A percentile compares a stretch with the other conserved stretches of the same genome.
Evolutionary conservation across 2,888 invertebrate species (phyloP).

Genomic region (Zaprionus obscuricornis): DNA sequence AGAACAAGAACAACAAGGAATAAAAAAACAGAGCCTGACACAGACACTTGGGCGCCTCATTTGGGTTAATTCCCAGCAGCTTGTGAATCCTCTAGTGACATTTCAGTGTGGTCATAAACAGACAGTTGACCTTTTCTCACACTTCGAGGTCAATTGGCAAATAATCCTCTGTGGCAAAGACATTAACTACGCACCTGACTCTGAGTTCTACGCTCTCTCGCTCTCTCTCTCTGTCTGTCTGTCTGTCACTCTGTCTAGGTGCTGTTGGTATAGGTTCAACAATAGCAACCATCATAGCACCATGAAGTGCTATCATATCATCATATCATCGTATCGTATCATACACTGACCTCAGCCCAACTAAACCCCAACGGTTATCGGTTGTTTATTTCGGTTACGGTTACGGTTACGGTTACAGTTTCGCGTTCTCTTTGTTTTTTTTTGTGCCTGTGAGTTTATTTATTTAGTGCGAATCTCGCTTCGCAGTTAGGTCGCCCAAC

Average conservation of each 20-base stretch:
- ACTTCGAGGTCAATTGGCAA: constrained; percentile 34
- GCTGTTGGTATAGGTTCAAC: constrained; percentile 3
- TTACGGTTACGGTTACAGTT: too few species aligned
- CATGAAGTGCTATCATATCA: too few species aligned
- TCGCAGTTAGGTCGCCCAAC: constrained; percentile 9
- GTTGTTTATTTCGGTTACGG: not conserved
- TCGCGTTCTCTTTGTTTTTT: not conserved
- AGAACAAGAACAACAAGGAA: not conserved
- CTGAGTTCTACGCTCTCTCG: not conserved
- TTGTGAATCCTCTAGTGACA: constrained; percentile 8
- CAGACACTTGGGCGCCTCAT: constrained; percentile 23
- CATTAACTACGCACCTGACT: not conserved
- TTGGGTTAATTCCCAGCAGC: constrained; percentile 12
- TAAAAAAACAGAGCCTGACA: not conserved
- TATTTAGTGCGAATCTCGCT: not conserved
- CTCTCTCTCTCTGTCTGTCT: too few species aligned
- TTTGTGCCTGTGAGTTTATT: not conserved
- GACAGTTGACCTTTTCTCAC: constrained; percentile 48
- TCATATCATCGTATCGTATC: constrained; percentile 18
- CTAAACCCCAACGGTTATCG: constrained; percentile 24
- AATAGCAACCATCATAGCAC: too few species aligned
- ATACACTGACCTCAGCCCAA: constrained; percentile 24
- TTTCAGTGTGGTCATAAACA: constrained; percentile 16
- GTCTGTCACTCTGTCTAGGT: too few species aligned
- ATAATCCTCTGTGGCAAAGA: not conserved